Base-by-base conservation (phyloP, 2,797 vertebrate species). In the Protonibea diacanthus region DNA sequence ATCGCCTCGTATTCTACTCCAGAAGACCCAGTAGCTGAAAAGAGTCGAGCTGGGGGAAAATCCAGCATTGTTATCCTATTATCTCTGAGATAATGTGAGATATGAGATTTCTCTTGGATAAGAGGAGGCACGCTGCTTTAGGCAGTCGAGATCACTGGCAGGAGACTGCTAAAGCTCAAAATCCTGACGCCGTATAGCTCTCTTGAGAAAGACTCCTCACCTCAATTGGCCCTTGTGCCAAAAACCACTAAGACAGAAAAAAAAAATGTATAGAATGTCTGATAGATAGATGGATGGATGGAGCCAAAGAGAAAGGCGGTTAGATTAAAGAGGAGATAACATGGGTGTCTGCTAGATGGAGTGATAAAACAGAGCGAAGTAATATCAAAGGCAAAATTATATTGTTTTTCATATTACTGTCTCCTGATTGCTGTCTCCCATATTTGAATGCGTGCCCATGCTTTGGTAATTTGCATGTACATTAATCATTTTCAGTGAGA, bases 401-500 rank as follows among this genome's bases (percentile, higher is more conserved):
- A 91, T 90, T 89, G 89, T 91, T 92, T 93, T 91, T 92, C 89
- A 89, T 78, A 88, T 90, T 83, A 88, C 83, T 66, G 82, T 88
- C 92, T 93, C 64, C 89, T 93, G 92, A 93, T 92, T 87, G 85
- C 86, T 65, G 89, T 90, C 90, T 92, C 74, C 74, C 85, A n/a
- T 75, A 91, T 93, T 91, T 94, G 93, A 94, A 94, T 93, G 90
- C 74, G 33, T 81, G 89, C 93, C 91, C 89, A 81, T 90, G 89
- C 92, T 88, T 88, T 88, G 86, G 81, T 91, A 86, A 94, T 94
- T 91, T 93, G 90, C 92, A 91, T 93, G 90, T 89, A 85, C 93
- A 94, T 94, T 93, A 91, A 94, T 94, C 91, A 94, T 92, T 93
- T 92, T 89, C 86, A 82, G 87, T 81, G 90, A 93, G 90, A 92